Base-by-base conservation (phyloP, 2,888 invertebrate species). In the Volucella bombylans region DNA sequence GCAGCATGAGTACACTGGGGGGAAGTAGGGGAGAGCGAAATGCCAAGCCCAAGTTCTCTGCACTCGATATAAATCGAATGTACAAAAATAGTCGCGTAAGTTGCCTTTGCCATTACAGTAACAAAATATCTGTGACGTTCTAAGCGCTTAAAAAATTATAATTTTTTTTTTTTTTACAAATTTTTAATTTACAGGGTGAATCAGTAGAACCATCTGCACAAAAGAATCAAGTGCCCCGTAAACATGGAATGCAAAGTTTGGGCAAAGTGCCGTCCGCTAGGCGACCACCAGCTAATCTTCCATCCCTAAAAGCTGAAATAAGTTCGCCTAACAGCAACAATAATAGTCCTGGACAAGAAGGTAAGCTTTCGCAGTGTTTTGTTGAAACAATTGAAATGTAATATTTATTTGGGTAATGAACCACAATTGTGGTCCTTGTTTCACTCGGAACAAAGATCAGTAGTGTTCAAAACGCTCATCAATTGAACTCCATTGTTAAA, bases 231-330 rank as follows among this genome's bases (percentile, higher is more conserved):
- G 95, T 96, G 93, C 96, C 96, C 92, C 97, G 97, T 93, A 98
- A 98, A 95, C 98, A 99, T 98, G 99, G 99, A 95, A 97, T 99
- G 96, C 99, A 99, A 96, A 96, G 96, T 94, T 96, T 99, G 96
- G 99, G 99, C 93, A 99, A 99, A 95, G 97, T 99, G 93, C 97
- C 97, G 93, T 97, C 96, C 93, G 97, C 97, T 92, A 96, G 99
- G 94, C 96, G 99, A 93, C 98, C 99, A 94, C 99, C 99, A 93
- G 98, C 97, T 92, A 98, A 99, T 94, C 94, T 99, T 93, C 99
- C 99, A 92, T 99, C 99, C 95, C 93, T 99, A 93, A 99, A 98
- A 94, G 97, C 98, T 92, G 99, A 99, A 94, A 94, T 93, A 86
- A 90, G 87, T 88, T 88, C 89, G 87, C 95, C 95, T 65, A 88